A percentile compares a stretch with the other conserved stretches of the same genome.
These are phyloP conservation scores for Capra hircus DNA, from an alignment of 2,113 vertebrate species.

Conservation along the genomic window DNA sequence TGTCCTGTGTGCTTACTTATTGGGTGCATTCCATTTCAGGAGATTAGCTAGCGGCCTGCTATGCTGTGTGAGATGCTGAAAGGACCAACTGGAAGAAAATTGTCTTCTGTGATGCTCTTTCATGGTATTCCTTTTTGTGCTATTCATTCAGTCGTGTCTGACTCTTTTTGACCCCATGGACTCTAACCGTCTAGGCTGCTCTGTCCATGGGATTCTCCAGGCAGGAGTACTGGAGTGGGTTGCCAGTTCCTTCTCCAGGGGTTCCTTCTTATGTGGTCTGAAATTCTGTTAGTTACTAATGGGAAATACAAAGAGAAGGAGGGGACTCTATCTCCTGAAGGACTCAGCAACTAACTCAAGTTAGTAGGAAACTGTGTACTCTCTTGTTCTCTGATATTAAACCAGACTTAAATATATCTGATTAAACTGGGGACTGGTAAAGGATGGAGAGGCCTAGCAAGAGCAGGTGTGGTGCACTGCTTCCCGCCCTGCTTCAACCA, in stretches of 20 bases:
- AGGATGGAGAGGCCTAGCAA: not conserved
- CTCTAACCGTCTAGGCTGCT: not conserved
- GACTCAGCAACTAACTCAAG: not conserved
- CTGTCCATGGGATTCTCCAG: not conserved
- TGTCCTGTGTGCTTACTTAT: not conserved
- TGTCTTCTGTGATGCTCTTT: not conserved
- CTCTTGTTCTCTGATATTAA: not conserved
- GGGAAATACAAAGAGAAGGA: not conserved
- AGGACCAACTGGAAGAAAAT: not conserved
- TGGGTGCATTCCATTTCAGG: not conserved
- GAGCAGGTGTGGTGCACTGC: not conserved
- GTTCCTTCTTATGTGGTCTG: not conserved
- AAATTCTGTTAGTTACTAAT: not conserved
- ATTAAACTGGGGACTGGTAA: not conserved
- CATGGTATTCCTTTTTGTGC: not conserved
- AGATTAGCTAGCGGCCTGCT: not conserved
- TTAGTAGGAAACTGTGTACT: not conserved
- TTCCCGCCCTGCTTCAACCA: not conserved
- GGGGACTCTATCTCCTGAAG: not conserved
- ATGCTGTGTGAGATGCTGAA: not conserved
- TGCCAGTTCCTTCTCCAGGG: not conserved
- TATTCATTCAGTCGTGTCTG: not conserved
- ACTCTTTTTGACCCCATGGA: not conserved
- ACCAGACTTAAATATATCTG: not conserved
- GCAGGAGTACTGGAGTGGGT: not conserved